Conservation (phyloP, 2,797 vertebrate species). For the Pterois miles region DNA sequence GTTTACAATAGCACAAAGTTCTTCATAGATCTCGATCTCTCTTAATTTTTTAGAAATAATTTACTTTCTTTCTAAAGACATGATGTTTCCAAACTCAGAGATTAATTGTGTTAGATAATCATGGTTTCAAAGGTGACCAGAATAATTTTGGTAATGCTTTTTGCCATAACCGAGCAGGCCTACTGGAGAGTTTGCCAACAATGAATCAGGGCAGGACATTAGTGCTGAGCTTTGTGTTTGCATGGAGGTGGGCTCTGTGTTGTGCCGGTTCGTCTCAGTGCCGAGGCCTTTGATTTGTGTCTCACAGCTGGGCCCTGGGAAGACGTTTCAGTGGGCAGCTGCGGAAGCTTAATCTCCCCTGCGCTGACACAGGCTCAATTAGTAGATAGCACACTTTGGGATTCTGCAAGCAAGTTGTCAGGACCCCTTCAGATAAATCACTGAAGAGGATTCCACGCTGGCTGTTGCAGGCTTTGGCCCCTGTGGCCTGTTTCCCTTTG, state of each 20-base stretch:
- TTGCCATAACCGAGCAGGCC: no score
- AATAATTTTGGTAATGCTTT: no score
- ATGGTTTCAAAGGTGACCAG: no score
- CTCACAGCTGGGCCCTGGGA: slow-evolving; percentile 77
- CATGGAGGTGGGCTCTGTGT: slow-evolving; percentile 50
- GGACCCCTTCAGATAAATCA: slow-evolving; percentile 83
- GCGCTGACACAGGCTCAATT: slow-evolving; percentile 85
- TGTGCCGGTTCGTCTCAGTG: slow-evolving; percentile 59
- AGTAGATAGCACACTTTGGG: slow-evolving; percentile 84
- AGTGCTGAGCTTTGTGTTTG: slow-evolving; percentile 44
- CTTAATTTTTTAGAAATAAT: no score
- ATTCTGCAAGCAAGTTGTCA: slow-evolving; percentile 85
- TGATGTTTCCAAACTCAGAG: no score
- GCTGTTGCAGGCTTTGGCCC: slow-evolving; percentile 52
- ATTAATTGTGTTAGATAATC: no score
- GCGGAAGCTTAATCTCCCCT: slow-evolving; percentile 84
- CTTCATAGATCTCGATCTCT: no score
- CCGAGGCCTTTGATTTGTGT: slow-evolving; percentile 80
- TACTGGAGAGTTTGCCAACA: slow-evolving; percentile 32
- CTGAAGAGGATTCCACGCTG: slow-evolving; percentile 74
- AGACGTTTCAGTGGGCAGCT: slow-evolving; percentile 83
- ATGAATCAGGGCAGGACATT: slow-evolving; percentile 33
- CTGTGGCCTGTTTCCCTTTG: slow-evolving; percentile 66
- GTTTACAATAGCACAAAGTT: no score
- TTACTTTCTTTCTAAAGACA: no score